These are phyloP conservation scores for Eilema sororculum DNA, from an alignment of 2,888 invertebrate species.

Conservation along the genomic window DNA sequence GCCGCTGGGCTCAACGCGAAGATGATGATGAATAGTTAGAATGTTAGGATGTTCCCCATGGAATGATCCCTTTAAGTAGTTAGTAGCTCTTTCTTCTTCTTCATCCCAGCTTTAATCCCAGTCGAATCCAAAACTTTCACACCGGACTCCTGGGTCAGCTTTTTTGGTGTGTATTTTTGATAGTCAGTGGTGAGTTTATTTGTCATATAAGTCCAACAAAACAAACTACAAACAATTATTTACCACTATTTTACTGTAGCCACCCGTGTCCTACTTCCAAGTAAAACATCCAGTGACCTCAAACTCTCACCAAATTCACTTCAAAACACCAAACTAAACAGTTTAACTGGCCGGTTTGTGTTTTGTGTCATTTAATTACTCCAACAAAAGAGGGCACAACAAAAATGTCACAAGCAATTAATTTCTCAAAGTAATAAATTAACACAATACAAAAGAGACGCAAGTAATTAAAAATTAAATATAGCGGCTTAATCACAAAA, in stretches of 20 bases:
- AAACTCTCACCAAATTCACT: background rate
- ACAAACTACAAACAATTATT: background rate
- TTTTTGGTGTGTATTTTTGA: no score
- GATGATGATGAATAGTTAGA: no score
- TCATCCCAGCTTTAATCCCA: no score
- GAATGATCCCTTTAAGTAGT: no score
- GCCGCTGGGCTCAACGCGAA: no score
- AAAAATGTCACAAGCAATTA: conserved; percentile 26
- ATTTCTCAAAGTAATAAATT: conserved; percentile 10
- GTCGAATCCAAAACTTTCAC: no score
- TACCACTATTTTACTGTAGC: background rate
- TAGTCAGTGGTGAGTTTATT: background rate
- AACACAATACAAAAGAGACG: conserved; percentile 20
- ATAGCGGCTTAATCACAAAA: background rate
- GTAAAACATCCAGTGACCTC: background rate
- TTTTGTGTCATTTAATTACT: conserved; percentile 14
- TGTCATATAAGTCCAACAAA: background rate
- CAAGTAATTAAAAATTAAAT: conserved; percentile 28
- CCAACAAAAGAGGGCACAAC: conserved; percentile 12
- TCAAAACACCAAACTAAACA: background rate
- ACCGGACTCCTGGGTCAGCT: no score
- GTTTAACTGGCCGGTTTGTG: background rate
- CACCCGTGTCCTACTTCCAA: background rate
- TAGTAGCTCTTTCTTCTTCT: no score
- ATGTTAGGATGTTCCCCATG: no score